Evolutionary conservation across 2,888 invertebrate species (phyloP), one percentile per base, ranked within the genome.

Genomic region (Mythimna vitellina): DNA sequence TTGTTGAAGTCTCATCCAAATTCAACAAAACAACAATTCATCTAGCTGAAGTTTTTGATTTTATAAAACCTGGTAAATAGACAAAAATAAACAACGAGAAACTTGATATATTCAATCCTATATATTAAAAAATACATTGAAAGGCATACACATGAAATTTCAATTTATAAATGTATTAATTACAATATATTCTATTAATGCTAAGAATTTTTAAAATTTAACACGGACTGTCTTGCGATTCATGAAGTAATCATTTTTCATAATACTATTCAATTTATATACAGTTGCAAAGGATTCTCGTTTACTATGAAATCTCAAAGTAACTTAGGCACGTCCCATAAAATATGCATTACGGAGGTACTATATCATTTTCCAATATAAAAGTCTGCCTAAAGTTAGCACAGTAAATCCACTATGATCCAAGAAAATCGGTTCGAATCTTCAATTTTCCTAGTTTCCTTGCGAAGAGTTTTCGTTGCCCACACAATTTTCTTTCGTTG

Each of bases 371-470:
- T 84, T 79, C 77, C 76, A 73, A 85, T 81, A 85, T 74, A 63
- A 80, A 82, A 83, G 66, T 63, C 46, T 79, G 58, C 63, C 62
- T 62, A 60, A 78, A 79, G 82, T 85, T 73, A 70, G 67, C 46
- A 35, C 65, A 79, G 81, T 86, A 88, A 90, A 89, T 90, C 88
- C 82, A 78, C 61, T 81, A 78, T 86, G 83, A 90, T 88, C 87
- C 83, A 73, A 70, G 78, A 66, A 83, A 85, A 86, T 83, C 78
- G 80, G 70, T 80, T 84, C 80, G 78, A 87, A 89, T 84, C 86
- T 86, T 83, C 86, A 88, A 89, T 91, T 85, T 89, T 82, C 76
- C 53, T 79, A 83, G 85, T 82, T 81, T 70, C 67, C 67, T 51
- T 57, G 32, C 58, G 35, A 78, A 73, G 70, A 76, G 38, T 76